Conservation (phyloP, 23 tunicate genomes). For the Halocynthia aurantium region DNA sequence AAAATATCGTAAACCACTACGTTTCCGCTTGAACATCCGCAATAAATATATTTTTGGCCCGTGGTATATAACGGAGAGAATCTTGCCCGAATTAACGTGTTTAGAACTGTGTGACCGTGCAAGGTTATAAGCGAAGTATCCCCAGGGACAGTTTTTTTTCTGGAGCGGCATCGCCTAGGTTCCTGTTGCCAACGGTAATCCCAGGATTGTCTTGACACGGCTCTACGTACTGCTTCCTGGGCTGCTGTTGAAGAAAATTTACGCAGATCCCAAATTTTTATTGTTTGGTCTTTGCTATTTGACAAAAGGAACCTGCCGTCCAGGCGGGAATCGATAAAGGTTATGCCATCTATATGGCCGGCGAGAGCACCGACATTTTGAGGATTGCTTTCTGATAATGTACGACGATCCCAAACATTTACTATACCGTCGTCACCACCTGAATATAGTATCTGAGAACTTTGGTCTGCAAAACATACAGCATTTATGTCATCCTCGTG, state of each 20-base stretch:
- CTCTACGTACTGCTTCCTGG: conserved; percentile 21
- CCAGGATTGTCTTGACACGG: conserved; percentile 49
- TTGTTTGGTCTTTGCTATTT: conserved; percentile 72
- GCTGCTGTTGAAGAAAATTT: conserved; percentile 50
- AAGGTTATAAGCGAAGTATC: conserved; percentile 58
- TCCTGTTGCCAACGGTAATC: conserved; percentile 73
- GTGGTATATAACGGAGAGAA: conserved; percentile 64
- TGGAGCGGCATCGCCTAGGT: conserved; percentile 15
- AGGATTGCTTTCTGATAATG: conserved; percentile 23
- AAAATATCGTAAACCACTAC: conserved; percentile 51
- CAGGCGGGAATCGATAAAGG: conserved; percentile 56
- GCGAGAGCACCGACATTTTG: conserved; percentile 48
- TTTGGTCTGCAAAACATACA: conserved; percentile 58
- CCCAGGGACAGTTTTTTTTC: conserved; percentile 38
- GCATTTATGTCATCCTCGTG: conserved; percentile 88
- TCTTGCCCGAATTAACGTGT: conserved; percentile 71
- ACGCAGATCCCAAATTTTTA: conserved; percentile 70
- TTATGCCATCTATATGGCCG: conserved; percentile 72
- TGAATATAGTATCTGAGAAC: conserved; percentile 65
- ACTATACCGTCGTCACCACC: conserved; percentile 86
- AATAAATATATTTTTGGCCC: conserved; percentile 62
- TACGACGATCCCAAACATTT: conserved; percentile 74
- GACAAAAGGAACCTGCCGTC: conserved; percentile 68
- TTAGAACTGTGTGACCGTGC: conserved; percentile 45
- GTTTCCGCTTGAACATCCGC: conserved; percentile 54